Base-by-base conservation (phyloP, 2,113 vertebrate species). In the Dicrurus megarhynchus region DNA sequence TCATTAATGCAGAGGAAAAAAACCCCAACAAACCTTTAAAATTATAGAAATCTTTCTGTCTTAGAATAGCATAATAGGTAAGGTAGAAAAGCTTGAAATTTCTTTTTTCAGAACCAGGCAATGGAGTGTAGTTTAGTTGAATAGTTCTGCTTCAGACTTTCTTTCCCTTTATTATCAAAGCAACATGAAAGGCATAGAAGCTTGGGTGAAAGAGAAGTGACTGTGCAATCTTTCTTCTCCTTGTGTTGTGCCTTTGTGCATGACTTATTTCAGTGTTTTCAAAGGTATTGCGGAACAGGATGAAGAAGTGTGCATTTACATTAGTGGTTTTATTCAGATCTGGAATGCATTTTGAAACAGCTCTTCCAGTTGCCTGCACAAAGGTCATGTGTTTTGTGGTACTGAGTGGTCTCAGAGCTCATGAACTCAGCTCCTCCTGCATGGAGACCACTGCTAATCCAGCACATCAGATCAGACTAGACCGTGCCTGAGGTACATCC, bases 81-180 rank as follows among this genome's bases (percentile, higher is more conserved):
- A 88, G 41, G 35, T 69, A 57, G 49, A 88, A 92, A 79, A 82
- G 63, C 70, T 49, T 71, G 75, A 76, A 44, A 70, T 61, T 6
- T 80, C 67, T 90, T 83, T 93, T 37, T 88, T 88, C 69, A 65
- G 59, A 94, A 27, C 20, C 35, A 83, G 67, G 82, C 67, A 92
- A 64, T 50, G 55, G 79, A 69, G 30, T 83, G 55, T 24, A 56
- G 82, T 85, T 90, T 80, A 76, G 53, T 1, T 92, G 85, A 96
- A 93, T 83, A 88, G 71, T 71, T 94, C 59, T 90, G 50, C 42
- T 75, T 90, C 71, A 92, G 92, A 93, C 71, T 92, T 90, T 74
- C 2, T 0, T 84, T 80, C 46, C 55, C 50, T 88, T 80, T 92
- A 24, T 90, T 65, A 90, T 61, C 75, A 88, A 69, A 88, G 83